Evolutionary conservation across 2,113 vertebrate species (phyloP), one percentile per base, ranked within the genome.

Genomic region (Myodes glareolus): DNA sequence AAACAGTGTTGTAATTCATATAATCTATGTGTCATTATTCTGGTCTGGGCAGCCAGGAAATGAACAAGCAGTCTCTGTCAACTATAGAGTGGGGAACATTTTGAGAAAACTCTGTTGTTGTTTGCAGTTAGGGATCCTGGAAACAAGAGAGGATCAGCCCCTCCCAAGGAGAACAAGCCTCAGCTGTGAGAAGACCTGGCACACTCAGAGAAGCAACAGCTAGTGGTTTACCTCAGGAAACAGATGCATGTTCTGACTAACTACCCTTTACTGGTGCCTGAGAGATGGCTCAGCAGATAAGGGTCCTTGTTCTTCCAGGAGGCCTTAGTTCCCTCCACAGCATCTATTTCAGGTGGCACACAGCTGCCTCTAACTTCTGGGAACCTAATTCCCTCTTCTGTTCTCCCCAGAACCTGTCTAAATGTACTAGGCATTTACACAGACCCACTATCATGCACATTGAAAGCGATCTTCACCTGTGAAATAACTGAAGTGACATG

Each of bases 111-210:
- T 14, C 25, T 63, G 3, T 1, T 3, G 1, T 42, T 42, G 14
- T 17, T 25, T 36, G 67, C 0, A 0, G 31, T 8, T 50, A 67
- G n/a, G 52, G 5, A 63, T 33, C 29, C 13, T 13, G 31, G 19
- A 50, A 13, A 5, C 2, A 11, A 42, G 14, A 31, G 29, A 29
- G 3, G 36, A 29, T 36, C 55, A 29, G 36, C 0, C 0, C n/a
- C 21, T 16, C 61, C 81, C 4, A 29, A 31, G 7, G 23, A 29
- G 23, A 84, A 58, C 55, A 58, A 58, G 55, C 55, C 55, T 58
- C 55, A 6, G 55, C 55, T 58, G 55, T 58, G 21, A 58, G 5
- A 58, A 21, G 55, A 58, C 55, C 27, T 42, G 25, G 13, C 23
- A 10, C 17, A 39, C 50, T 42, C n/a, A 63, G 7, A 63, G 58